Conservation (phyloP, 2,113 vertebrate genomes). For the Pelecanoides urinatrix region DNA sequence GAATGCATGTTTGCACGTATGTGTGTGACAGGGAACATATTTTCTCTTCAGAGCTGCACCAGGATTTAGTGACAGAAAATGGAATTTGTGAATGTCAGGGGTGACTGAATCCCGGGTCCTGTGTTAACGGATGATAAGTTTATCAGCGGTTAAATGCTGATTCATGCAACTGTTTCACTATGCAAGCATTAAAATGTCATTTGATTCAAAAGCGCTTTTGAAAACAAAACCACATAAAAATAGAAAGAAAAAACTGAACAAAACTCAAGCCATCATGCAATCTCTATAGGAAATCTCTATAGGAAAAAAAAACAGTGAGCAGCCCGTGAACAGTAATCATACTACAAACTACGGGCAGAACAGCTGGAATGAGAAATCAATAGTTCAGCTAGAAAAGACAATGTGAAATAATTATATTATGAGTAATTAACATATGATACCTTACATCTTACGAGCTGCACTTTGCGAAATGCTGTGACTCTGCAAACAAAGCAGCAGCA, state of each 20-base stretch:
- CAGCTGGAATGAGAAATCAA: constrained; percentile 28
- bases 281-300: neutral
- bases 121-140: neutral
- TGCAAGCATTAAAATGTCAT: neutral
- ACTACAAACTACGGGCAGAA: neutral
- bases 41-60: neutral
- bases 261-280: neutral
- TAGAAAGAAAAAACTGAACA: neutral
- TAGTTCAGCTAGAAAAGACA: constrained; percentile 28
- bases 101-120: neutral
- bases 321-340: neutral
- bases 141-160: neutral
- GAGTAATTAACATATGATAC: neutral
- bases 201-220: neutral
- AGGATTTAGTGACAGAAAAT: neutral
- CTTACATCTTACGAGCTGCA: neutral
- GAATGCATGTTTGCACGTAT: neutral
- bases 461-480: neutral
- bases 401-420: constrained; percentile 41
- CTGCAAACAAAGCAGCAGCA: neutral
- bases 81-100: neutral
- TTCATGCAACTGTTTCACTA: neutral
- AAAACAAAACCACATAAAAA: neutral
- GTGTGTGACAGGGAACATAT: neutral
- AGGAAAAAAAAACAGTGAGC: neutral